A percentile compares a stretch with the other conserved stretches of the same genome.
phyloP scores from a whole-genome alignment of 2,888 invertebrate genomes.

The Cephus spinipes region DNA sequence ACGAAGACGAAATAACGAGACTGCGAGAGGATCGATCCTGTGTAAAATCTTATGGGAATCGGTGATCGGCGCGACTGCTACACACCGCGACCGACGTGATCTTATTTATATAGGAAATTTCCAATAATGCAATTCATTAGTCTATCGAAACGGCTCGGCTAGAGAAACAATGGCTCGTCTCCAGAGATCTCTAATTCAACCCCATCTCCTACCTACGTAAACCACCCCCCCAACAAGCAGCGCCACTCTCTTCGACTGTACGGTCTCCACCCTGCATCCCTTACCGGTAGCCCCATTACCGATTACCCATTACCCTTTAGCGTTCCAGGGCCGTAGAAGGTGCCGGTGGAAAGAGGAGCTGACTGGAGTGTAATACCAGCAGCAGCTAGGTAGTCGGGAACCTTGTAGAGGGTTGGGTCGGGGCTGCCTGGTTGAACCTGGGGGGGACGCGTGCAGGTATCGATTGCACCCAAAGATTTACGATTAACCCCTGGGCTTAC shows the following conservation, averaged over 20 bases:
- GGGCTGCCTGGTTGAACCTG: not conserved
- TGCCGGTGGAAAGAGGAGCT: not conserved
- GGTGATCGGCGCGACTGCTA: not conserved
- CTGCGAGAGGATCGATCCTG: not conserved
- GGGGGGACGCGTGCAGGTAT: constrained; percentile 14
- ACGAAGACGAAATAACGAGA: not conserved
- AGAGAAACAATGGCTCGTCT: constrained; percentile 43
- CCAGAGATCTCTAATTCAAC: constrained; percentile 1
- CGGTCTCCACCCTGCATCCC: not conserved
- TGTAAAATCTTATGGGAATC: not conserved
- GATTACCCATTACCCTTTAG: constrained; percentile 12
- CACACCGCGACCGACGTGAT: constrained; percentile 37
- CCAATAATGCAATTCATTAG: constrained; percentile 56
- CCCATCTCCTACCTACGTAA: not conserved
- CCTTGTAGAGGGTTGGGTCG: not conserved
- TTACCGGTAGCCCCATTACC: constrained; percentile 4
- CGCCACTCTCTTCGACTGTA: not conserved
- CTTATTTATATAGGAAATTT: constrained; percentile 54
- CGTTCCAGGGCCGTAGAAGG: constrained; percentile 8
- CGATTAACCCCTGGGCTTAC: constrained; percentile 21
- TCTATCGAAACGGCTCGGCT: constrained; percentile 29
- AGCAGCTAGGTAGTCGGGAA: not conserved
- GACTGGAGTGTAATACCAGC: constrained; percentile 4
- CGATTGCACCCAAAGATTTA: constrained; percentile 28
- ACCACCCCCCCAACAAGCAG: not conserved